Evolutionary conservation across 2,797 vertebrate genomes (phyloP), one percentile per base, ranked within the genome.

Genomic region (Enteromius mattozi): DNA sequence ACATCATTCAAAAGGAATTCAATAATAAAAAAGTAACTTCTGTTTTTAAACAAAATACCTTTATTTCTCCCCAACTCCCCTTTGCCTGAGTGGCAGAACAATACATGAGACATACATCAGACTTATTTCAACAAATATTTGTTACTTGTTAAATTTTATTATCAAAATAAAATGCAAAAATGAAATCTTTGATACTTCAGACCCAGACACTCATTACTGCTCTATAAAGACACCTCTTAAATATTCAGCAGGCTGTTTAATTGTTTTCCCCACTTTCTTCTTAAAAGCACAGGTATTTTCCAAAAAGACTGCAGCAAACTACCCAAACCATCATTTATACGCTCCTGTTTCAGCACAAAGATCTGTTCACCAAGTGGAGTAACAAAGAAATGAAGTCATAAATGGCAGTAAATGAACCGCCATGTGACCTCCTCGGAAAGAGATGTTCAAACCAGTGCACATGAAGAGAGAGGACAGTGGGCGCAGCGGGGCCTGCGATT

Each of bases 1-100:
- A 92, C 92, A 89, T 82, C 40, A 84, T 88, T 88, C 91, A 89
- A 90, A 88, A 87, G 83, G 24, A 89, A 91, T 89, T 88, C 87
- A 42, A 42, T 9, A 7, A 42, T 42, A 42, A 42, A 42, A 42
- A 84, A 84, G 83, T 65, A 80, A 86, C 71, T 88, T 63, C 37
- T 61, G 81, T 75, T 85, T 78, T 71, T 78, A 66, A 54, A 86
- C 85, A 87, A 84, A 91, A 87, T 91, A 76, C 47, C 0, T 33
- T 89, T 92, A 27, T 91, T 68, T 80, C 45, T 16, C 49, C 54
- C 59, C 49, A 74, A 72, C 89, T 90, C 89, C 65, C 68, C 47
- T 78, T 86, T 47, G 54, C 42, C 3, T 45, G 78, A 1, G 8
- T 74, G 86, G 83, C 86, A 91, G 88, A 88, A 88, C 83, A 89